These are phyloP conservation scores for Macquaria ambigua DNA, from an alignment of 2,113 vertebrate species.

Conservation along the genomic window DNA sequence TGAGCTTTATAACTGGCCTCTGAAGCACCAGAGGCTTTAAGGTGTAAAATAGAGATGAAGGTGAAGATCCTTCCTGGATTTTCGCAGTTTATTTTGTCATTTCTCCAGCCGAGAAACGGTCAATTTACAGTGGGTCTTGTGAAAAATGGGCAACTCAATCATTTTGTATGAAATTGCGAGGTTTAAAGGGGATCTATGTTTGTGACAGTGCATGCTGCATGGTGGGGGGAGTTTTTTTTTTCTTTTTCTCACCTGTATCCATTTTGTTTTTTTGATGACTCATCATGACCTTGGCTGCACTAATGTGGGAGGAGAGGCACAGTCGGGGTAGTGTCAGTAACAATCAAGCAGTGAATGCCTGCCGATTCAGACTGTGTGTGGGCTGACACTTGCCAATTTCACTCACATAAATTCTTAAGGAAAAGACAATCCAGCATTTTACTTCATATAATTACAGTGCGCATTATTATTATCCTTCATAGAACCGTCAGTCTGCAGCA, in stretches of 20 bases:
- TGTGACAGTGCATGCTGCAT: background rate
- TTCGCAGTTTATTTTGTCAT: slow-evolving; percentile 7
- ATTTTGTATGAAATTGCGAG: background rate
- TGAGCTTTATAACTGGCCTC: background rate
- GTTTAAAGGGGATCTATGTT: slow-evolving; percentile 25
- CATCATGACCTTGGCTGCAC: slow-evolving; percentile 66
- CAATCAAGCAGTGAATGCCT: slow-evolving; percentile 56
- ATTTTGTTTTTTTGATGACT: slow-evolving; percentile 56
- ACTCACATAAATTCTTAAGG: slow-evolving; percentile 11
- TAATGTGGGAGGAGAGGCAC: slow-evolving; percentile 43
- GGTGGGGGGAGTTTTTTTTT: background rate
- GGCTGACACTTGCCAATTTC: slow-evolving; percentile 27
- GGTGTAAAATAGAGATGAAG: slow-evolving; percentile 8
- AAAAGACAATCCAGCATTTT: slow-evolving; percentile 12
- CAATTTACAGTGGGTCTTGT: background rate
- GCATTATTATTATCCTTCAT: background rate
- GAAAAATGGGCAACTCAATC: background rate
- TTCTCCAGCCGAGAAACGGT: background rate
- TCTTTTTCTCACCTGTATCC: slow-evolving; percentile 31
- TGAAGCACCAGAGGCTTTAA: slow-evolving; percentile 17
- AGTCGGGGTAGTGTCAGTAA: slow-evolving; percentile 50
- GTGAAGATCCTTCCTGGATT: background rate
- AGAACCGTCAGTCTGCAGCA: background rate
- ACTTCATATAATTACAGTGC: background rate
- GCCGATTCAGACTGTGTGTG: slow-evolving; percentile 22